Conservation (phyloP, 2,797 vertebrate species). For the Diceros bicornis region DNA sequence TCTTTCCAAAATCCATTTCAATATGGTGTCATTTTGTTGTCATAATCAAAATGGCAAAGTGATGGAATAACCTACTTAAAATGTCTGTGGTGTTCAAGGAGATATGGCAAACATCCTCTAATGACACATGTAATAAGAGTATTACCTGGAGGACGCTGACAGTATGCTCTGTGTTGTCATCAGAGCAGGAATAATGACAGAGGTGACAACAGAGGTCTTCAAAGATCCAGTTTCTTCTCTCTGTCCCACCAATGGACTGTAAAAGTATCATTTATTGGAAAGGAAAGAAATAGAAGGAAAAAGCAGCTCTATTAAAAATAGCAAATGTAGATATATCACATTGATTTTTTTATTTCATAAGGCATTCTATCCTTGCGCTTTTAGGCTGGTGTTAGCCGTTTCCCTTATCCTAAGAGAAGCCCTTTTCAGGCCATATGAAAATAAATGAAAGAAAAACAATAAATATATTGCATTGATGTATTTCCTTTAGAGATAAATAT, state of each 20-base stretch:
- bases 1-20: constrained; percentile 93
- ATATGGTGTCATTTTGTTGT: constrained; percentile 93
- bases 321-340: constrained; percentile 61
- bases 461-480: background rate
- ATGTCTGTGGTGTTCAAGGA: constrained; percentile 90
- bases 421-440: background rate
- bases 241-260: constrained; percentile 92
- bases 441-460: constrained; percentile 46
- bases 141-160: constrained; percentile 92
- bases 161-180: constrained; percentile 92
- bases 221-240: constrained; percentile 89
- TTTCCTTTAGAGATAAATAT: constrained; percentile 37
- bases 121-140: constrained; percentile 90
- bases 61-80: constrained; percentile 93
- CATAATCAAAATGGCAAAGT: constrained; percentile 94
- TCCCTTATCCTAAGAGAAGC: background rate
- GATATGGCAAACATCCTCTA: constrained; percentile 89
- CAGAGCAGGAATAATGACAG: constrained; percentile 90
- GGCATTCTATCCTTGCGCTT: constrained; percentile 54
- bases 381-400: constrained; percentile 63
- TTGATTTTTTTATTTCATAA: constrained; percentile 49
- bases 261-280: constrained; percentile 84
- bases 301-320: constrained; percentile 71
- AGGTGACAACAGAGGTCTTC: constrained; percentile 92
- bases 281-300: constrained; percentile 66